Base-by-base conservation (phyloP, 2,888 invertebrate genomes). In the Mythimna pallens region DNA sequence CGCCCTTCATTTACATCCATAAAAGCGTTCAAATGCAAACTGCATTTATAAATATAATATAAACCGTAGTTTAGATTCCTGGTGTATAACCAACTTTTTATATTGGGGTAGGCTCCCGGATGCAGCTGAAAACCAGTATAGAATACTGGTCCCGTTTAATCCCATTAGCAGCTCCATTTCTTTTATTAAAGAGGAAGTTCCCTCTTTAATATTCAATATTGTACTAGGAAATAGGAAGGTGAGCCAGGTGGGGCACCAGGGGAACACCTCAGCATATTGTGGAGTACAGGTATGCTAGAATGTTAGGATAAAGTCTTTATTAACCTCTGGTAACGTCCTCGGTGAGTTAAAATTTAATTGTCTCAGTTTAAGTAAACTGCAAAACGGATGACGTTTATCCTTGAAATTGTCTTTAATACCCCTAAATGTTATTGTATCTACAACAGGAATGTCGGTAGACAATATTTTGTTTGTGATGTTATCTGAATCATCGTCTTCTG, bases 261-360 rank as follows among this genome's bases (percentile, higher is more conserved):
- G 25, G 3, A 7, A 55, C 55, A 12, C 22, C 25, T 36, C n/a
- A 58, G n/a, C 9, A 25, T 30, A 52, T n/a, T 9, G 8, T 17
- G 12, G 1, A 25, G 68, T 20, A 57, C 20, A 50, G 9, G 8
- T 1, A 2, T 22, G 25, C n/a, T 25, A 2, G 12, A 3, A 52
- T 1, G 17, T 47, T 30, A 22, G 10, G 7, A n/a, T 43, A 34
- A 58, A 65, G 3, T 61, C 52, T 67, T 22, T 68, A 55, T 59
- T 65, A 62, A 95, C 95, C 93, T 96, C 96, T 66, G 92, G 89
- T 71, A 96, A 88, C 55, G 94, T 94, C 54, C 90, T 90, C 8
- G 94, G 93, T 2, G 93, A 88, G 75, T 91, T 92, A 86, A 95
- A 95, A 85, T 87, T 91, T 55, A 94, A 81, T 55, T 88, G 87